Evolutionary conservation across 2,113 vertebrate genomes (phyloP).

Genomic region (Phrynocephalus versicolor): DNA sequence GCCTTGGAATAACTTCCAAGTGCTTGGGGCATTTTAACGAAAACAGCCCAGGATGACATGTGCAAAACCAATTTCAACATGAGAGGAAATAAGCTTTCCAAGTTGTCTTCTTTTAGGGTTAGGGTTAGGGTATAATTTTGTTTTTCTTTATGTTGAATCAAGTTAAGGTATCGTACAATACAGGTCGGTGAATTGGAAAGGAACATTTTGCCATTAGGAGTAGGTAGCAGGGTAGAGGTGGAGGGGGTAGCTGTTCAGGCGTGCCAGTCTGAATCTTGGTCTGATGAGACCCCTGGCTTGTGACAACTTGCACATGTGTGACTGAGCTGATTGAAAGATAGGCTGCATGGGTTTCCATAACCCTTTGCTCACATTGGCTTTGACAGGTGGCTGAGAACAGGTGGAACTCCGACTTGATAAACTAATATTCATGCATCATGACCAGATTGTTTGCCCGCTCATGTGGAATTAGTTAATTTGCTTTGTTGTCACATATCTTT

Average conservation of each 20-base stretch:
- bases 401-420: background rate
- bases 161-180: fast-evolving
- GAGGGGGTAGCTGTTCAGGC: constrained; percentile 8
- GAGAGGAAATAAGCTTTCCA: background rate
- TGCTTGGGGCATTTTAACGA: background rate
- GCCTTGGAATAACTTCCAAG: no score
- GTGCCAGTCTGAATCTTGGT: background rate
- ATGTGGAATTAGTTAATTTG: background rate
- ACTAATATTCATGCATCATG: constrained; percentile 24
- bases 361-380: background rate
- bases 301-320: constrained; percentile 23
- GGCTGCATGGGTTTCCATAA: constrained; percentile 30
- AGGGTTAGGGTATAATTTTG: background rate
- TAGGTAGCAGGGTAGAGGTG: no score
- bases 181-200: no score
- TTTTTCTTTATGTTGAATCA: background rate
- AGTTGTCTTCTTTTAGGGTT: background rate
- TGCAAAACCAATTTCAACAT: background rate
- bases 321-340: constrained; percentile 27
- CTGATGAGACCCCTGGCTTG: background rate
- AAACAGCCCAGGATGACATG: background rate
- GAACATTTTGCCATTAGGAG: background rate
- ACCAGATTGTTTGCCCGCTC: background rate
- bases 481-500: constrained; percentile 34
- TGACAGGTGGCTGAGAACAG: background rate